A percentile compares a stretch with the other conserved stretches of the same genome.
Evolutionary conservation across 1,140 invertebrate species (phyloP).

Genomic region (Drosophila novamexicana): DNA sequence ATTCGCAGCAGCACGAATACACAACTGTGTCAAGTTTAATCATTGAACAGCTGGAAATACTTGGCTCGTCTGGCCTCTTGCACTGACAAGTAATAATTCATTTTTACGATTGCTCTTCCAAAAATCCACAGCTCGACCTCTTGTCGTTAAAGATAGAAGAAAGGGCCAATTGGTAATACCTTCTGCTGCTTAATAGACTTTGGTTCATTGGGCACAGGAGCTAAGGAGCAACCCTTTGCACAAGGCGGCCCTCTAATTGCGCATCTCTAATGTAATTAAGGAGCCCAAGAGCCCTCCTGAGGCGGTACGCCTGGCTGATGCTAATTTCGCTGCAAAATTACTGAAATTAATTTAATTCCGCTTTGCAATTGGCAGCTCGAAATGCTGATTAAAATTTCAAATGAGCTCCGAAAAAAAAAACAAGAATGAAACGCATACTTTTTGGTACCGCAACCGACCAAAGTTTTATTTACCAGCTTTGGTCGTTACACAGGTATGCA

Average conservation of each 20-base stretch:
- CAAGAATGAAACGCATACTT: too few relatives aligned
- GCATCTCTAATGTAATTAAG: constrained; percentile 77
- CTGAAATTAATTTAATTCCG: constrained; percentile 70
- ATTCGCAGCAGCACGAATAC: constrained; percentile 11
- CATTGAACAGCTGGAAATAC: constrained; percentile 4
- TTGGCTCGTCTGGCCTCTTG: neutral
- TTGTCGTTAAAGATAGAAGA: constrained; percentile 10
- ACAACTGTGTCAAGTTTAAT: constrained; percentile 14
- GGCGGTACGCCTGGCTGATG: constrained; percentile 34
- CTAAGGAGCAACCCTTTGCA: constrained; percentile 41
- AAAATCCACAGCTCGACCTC: constrained; percentile 21
- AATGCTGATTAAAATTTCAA: constrained; percentile 67
- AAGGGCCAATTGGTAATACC: constrained; percentile 54
- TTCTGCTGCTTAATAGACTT: constrained; percentile 62
- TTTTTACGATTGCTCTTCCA: constrained; percentile 31
- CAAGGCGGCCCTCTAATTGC: constrained; percentile 53
- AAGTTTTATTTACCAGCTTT: too few relatives aligned
- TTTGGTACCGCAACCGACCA: too few relatives aligned
- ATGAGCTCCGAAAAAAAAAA: neutral
- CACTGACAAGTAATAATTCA: constrained; percentile 53
- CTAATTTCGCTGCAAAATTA: constrained; percentile 67
- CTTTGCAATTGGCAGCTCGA: constrained; percentile 52
- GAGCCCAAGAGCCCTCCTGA: neutral
- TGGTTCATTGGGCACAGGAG: constrained; percentile 5
- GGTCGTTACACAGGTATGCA: too few relatives aligned